Percentiles rank a stretch among this genome's conserved stretches.
Evolutionary conservation across 2,888 invertebrate genomes (phyloP).

Genomic region (Ophion costatus): DNA sequence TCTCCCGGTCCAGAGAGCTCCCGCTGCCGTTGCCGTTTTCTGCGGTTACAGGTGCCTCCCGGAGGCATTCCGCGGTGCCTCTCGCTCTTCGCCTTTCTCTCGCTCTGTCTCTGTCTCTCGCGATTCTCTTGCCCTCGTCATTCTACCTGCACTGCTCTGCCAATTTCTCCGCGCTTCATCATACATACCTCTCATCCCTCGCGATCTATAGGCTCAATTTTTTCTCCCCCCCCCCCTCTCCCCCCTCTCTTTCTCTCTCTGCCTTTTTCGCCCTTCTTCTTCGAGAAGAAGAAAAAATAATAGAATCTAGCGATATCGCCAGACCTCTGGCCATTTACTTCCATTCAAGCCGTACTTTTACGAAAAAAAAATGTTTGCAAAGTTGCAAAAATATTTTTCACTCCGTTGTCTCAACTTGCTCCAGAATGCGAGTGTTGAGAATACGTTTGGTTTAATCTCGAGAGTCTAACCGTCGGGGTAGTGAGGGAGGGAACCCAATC

Average conservation of each 20-base stretch:
- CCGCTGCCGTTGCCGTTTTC: slow-evolving; percentile 68
- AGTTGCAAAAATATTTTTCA: no score
- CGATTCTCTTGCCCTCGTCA: slow-evolving; percentile 61
- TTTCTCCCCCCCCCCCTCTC: slow-evolving; percentile 7
- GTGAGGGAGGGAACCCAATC: background rate
- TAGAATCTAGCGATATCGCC: no score
- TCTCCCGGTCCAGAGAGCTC: slow-evolving; percentile 54
- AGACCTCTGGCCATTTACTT: no score
- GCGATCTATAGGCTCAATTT: slow-evolving; percentile 29
- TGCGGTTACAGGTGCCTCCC: slow-evolving; percentile 82
- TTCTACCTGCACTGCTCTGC: slow-evolving; percentile 61
- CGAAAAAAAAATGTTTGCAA: no score
- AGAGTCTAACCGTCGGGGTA: no score
- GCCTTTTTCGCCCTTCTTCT: no score
- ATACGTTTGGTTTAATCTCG: no score
- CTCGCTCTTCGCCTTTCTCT: slow-evolving; percentile 59
- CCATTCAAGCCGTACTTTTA: no score
- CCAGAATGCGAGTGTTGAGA: no score
- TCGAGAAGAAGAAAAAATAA: no score
- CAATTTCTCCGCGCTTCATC: slow-evolving; percentile 61
- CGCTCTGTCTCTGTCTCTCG: slow-evolving; percentile 73
- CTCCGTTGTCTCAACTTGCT: no score
- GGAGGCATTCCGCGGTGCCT: slow-evolving; percentile 76
- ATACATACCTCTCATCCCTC: slow-evolving; percentile 53
- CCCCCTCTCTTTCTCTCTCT: no score